phyloP scores from a whole-genome alignment of 1,140 invertebrate species.

The Reticulitermes speratus region DNA sequence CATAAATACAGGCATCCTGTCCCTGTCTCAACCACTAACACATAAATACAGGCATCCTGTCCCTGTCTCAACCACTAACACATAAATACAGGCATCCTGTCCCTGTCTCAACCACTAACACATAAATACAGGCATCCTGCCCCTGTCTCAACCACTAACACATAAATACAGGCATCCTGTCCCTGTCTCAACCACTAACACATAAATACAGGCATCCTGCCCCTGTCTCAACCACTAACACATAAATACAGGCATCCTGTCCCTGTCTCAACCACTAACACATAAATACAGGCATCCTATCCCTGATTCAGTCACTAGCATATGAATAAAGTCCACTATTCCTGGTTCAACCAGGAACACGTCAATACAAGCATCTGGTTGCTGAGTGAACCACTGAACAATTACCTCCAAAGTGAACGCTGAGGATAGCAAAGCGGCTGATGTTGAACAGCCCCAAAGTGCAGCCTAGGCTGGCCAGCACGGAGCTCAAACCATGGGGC shows the following conservation, averaged over 20 bases:
- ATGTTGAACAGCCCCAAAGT: conserved; percentile 86
- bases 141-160: neutral
- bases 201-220: too few species aligned
- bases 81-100: neutral
- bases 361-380: neutral
- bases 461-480: conserved; percentile 78
- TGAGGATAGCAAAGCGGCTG: conserved; percentile 82
- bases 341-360: neutral
- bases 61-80: neutral
- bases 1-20: neutral
- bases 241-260: too few species aligned
- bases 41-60: neutral
- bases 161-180: neutral
- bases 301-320: too few species aligned
- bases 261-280: too few species aligned
- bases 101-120: neutral
- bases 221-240: too few species aligned
- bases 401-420: conserved; percentile 81
- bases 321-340: too few species aligned
- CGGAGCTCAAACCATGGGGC: conserved; percentile 78
- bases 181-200: too few species aligned
- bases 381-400: neutral
- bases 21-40: neutral
- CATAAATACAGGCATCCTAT: too few species aligned
- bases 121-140: neutral